Percentiles rank a stretch among this genome's conserved stretches.
phyloP scores from a whole-genome alignment of 2,888 invertebrate genomes.

The Pristionchus arcanus region DNA sequence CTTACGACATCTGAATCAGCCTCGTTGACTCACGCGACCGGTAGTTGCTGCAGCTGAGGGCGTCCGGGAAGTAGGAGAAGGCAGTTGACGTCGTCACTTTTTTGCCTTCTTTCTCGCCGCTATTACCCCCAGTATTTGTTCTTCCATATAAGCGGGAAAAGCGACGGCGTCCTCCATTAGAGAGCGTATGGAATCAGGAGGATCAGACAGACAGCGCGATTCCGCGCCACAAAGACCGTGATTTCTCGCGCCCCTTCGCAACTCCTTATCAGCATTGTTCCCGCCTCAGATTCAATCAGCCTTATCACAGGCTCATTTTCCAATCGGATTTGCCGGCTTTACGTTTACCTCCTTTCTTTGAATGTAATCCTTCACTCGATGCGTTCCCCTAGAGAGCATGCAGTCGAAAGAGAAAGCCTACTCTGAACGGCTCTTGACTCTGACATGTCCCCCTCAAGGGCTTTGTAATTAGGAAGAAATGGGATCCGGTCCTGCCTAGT shows the following conservation, averaged over 20 bases:
- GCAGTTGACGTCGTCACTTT: not conserved
- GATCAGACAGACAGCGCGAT: not conserved
- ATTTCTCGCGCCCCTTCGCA: constrained; percentile 12
- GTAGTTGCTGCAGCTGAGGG: not conserved
- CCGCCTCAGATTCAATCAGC: not conserved
- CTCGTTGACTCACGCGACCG: not conserved
- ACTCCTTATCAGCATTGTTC: constrained; percentile 20
- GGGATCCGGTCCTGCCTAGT: constrained; percentile 30
- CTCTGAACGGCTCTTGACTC: constrained; percentile 47
- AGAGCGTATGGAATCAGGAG: not conserved
- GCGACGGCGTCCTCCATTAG: not conserved
- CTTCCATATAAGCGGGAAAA: constrained; percentile 44
- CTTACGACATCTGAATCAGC: constrained; percentile 35
- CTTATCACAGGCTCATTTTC: not conserved
- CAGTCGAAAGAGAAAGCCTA: not conserved
- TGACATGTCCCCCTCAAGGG: constrained; percentile 1
- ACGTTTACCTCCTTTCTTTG: not conserved
- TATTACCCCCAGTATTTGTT: constrained; percentile 36
- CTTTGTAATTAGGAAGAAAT: not conserved
- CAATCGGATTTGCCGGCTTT: not conserved
- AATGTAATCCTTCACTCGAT: not conserved
- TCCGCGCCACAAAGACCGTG: constrained; percentile 12
- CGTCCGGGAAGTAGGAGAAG: not conserved
- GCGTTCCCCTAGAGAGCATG: not conserved
- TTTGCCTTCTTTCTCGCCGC: not conserved